Evolutionary conservation across 2,113 vertebrate genomes (phyloP).

Genomic region (Otis tarda): DNA sequence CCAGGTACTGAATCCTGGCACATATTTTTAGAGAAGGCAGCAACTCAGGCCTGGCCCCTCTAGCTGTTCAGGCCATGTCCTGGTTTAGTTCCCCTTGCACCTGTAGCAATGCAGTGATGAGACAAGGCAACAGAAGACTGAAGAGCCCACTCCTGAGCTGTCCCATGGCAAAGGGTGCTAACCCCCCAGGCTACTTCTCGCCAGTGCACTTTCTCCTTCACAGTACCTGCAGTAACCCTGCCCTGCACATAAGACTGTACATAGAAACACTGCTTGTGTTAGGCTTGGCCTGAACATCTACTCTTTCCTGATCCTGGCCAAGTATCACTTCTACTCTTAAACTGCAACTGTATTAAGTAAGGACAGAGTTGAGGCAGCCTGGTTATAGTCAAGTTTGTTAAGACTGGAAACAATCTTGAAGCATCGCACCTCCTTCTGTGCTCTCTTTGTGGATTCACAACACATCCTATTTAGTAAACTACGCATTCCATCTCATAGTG

Average conservation of each 20-base stretch:
- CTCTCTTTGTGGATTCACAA: too few relatives aligned
- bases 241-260: too few relatives aligned
- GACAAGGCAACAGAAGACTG: rapidly evolving
- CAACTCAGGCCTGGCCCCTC: too few relatives aligned
- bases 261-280: too few relatives aligned
- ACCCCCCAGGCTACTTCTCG: too few relatives aligned
- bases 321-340: background rate
- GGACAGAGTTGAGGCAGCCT: background rate
- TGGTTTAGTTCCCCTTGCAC: background rate
- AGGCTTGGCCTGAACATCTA: too few relatives aligned
- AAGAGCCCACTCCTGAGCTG: too few relatives aligned
- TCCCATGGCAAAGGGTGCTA: background rate
- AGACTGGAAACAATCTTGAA: background rate
- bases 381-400: too few relatives aligned
- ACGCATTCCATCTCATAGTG: background rate
- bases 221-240: background rate
- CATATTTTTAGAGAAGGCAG: background rate
- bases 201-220: background rate
- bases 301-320: background rate
- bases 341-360: too few relatives aligned
- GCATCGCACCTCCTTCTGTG: background rate
- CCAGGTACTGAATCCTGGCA: too few relatives aligned
- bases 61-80: rapidly evolving
- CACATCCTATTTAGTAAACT: background rate
- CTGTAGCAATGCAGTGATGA: rapidly evolving